Evolutionary conservation across 2,797 vertebrate genomes (phyloP).

Genomic region (Cynodonichthys magdalenae): DNA sequence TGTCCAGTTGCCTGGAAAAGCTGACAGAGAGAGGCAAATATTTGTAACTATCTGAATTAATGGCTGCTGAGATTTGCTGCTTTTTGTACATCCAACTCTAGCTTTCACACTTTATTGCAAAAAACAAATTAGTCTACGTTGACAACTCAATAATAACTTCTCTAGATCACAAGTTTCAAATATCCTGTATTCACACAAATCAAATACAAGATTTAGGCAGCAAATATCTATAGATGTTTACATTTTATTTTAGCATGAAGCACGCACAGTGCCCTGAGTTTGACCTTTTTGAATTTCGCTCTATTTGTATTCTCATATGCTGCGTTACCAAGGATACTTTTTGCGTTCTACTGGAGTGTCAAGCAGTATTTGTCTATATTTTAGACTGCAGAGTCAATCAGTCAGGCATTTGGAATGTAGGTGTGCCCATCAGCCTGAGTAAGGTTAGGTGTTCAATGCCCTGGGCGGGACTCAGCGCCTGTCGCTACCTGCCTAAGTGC

Average conservation of each 20-base stretch:
- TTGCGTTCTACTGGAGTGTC: constrained; percentile 37
- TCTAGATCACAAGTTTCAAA: constrained; percentile 16
- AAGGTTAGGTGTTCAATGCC: constrained; percentile 67
- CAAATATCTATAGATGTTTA: constrained; percentile 8
- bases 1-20: constrained; percentile 54
- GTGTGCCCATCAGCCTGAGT: constrained; percentile 70
- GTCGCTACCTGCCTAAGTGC: constrained; percentile 80
- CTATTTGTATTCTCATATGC: constrained; percentile 64
- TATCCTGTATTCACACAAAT: constrained; percentile 23
- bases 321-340: constrained; percentile 61
- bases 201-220: constrained; percentile 29
- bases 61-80: constrained; percentile 12
- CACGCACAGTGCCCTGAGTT: constrained; percentile 20
- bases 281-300: constrained; percentile 15
- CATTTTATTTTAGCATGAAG: constrained; percentile 14
- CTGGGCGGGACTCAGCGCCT: constrained; percentile 70
- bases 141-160: constrained; percentile 25
- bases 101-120: constrained; percentile 16
- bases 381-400: constrained; percentile 53
- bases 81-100: constrained; percentile 20
- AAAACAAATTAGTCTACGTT: constrained; percentile 34
- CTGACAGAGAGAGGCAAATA: constrained; percentile 41
- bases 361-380: constrained; percentile 50
- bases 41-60: constrained; percentile 54
- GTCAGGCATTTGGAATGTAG: constrained; percentile 80